Conservation (phyloP, 2,797 vertebrate genomes). For the Eutrigla gurnardus region DNA sequence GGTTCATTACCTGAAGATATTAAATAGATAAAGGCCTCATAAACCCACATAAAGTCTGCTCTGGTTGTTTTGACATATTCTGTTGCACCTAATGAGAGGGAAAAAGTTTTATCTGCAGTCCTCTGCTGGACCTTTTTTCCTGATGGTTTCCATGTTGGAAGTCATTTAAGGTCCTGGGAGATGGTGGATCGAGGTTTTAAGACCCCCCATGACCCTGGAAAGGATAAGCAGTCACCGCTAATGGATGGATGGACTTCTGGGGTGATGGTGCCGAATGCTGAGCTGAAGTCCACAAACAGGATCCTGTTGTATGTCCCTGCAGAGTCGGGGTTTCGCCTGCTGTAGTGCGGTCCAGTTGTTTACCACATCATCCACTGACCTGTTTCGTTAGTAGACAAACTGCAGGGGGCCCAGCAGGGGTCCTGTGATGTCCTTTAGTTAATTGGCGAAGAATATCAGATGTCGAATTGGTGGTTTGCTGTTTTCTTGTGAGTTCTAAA, state of each 20-base stretch:
- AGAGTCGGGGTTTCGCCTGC: neutral
- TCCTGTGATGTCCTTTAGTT: neutral
- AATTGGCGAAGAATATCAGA: neutral
- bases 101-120: too few relatives aligned
- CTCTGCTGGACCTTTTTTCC: too few relatives aligned
- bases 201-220: too few relatives aligned
- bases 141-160: too few relatives aligned
- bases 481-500: neutral
- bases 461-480: neutral
- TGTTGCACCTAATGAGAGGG: too few relatives aligned
- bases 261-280: neutral
- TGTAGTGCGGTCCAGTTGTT: neutral
- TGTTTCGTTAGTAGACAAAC: neutral
- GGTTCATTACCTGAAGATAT: slow-evolving; percentile 22
- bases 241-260: too few relatives aligned
- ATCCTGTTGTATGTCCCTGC: neutral
- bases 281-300: neutral
- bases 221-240: too few relatives aligned
- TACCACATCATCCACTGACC: neutral
- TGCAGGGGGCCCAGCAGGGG: neutral
- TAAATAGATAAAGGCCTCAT: neutral
- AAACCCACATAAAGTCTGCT: neutral
- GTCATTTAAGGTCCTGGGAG: too few relatives aligned
- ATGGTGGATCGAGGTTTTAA: too few relatives aligned
- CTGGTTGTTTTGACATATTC: too few relatives aligned